phyloP scores from a whole-genome alignment of 1,140 invertebrate species.

The Bombyx mori region ASM3026992v2 NC_085133.1:4275001-4275500 shows the following conservation, averaged over 20 bases:
- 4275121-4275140: too few relatives aligned
- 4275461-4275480: conserved; percentile 29
- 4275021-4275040: too few relatives aligned
- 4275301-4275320: conserved; percentile 46
- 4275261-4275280: conserved; percentile 56
- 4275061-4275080: too few relatives aligned
- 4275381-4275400: conserved; percentile 34
- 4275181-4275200: conserved; percentile 41
- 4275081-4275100: conserved; percentile 1
- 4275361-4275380: conserved; percentile 28
- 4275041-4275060: too few relatives aligned
- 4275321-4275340: conserved; percentile 39
- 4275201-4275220: conserved; percentile 38
- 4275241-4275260: conserved; percentile 34
- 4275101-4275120: too few relatives aligned
- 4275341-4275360: conserved; percentile 23
- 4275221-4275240: conserved; percentile 40
- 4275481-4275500: conserved; percentile 49
- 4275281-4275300: conserved; percentile 37
- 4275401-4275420: conserved; percentile 38
- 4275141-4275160: too few relatives aligned
- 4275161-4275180: conserved; percentile 29
- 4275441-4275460: conserved; percentile 34
- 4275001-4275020: conserved; percentile 8
- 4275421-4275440: conserved; percentile 33